Evolutionary conservation across 2,113 vertebrate genomes (phyloP).

Genomic region (Erinaceus europaeus): DNA sequence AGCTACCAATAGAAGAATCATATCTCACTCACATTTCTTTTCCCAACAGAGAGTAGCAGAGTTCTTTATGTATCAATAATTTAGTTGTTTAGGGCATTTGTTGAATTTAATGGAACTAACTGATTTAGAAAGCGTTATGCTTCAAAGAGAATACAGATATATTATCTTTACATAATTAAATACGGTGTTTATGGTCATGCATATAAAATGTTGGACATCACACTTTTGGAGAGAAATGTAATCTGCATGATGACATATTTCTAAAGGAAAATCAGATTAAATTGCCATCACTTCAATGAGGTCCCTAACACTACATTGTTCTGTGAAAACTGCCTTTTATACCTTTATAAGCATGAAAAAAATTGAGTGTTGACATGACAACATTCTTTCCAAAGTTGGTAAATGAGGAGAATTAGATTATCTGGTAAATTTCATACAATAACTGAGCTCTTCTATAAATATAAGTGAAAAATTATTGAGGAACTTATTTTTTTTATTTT

Average conservation of each 20-base stretch:
- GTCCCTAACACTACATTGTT: too few relatives aligned
- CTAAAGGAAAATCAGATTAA: slow-evolving; percentile 51
- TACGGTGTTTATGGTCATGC: background rate
- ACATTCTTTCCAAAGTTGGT: slow-evolving; percentile 19
- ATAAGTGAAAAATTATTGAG: background rate
- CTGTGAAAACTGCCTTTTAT: background rate
- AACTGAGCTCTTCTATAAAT: slow-evolving; percentile 21
- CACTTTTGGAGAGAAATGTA: background rate
- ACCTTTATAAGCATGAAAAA: slow-evolving; percentile 18
- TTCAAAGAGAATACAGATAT: slow-evolving; percentile 14
- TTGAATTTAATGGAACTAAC: slow-evolving; percentile 42
- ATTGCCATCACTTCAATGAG: slow-evolving; percentile 23
- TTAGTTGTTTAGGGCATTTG: background rate
- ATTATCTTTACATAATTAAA: slow-evolving; percentile 35
- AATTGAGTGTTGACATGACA: background rate
- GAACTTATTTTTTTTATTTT: too few relatives aligned
- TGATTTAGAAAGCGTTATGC: slow-evolving; percentile 40
- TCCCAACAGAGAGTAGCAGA: background rate
- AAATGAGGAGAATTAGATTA: slow-evolving; percentile 50
- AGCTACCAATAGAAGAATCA: background rate
- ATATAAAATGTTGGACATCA: slow-evolving; percentile 4
- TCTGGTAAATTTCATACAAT: background rate
- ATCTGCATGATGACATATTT: slow-evolving; percentile 8
- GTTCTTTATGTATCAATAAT: background rate
- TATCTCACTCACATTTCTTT: slow-evolving; percentile 3